phyloP scores from a whole-genome alignment of 2,113 vertebrate genomes.

The Condylura cristata region DNA sequence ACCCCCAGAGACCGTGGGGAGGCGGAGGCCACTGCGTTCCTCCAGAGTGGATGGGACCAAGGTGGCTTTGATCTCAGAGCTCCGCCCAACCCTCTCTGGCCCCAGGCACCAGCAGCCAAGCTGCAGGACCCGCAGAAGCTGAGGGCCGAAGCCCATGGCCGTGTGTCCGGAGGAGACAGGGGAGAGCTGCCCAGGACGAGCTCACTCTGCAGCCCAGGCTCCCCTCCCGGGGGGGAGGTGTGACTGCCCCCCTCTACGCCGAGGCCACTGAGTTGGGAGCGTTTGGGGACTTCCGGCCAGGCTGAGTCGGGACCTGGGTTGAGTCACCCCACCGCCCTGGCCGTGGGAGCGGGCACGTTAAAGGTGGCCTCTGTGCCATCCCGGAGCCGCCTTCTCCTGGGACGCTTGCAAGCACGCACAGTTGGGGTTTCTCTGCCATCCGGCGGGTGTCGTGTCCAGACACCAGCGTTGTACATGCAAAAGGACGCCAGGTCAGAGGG shows the following conservation, averaged over 20 bases:
- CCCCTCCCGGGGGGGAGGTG: rapidly evolving
- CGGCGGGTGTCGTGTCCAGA: no score
- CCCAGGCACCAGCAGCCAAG: rapidly evolving
- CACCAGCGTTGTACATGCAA: background rate
- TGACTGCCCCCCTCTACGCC: background rate
- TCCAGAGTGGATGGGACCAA: no score
- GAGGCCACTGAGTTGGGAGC: background rate
- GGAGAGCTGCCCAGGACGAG: background rate
- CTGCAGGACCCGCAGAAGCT: no score
- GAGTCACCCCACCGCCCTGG: background rate
- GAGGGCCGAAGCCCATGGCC: rapidly evolving
- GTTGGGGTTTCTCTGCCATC: background rate
- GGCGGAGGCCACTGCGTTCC: background rate
- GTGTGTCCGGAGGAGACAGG: background rate
- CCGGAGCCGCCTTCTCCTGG: background rate
- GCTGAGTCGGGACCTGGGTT: background rate
- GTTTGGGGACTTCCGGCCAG: background rate
- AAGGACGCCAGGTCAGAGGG: background rate
- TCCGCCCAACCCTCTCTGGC: background rate
- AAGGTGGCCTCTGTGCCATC: background rate
- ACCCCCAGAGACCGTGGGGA: background rate
- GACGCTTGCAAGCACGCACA: background rate
- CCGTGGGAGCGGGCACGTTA: background rate
- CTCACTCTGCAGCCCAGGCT: no score
- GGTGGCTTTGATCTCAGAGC: background rate